Percentiles rank a stretch among this genome's conserved stretches.
Conservation (phyloP, 1,140 invertebrate genomes). For the Dermatophagoides farinae region DNA sequence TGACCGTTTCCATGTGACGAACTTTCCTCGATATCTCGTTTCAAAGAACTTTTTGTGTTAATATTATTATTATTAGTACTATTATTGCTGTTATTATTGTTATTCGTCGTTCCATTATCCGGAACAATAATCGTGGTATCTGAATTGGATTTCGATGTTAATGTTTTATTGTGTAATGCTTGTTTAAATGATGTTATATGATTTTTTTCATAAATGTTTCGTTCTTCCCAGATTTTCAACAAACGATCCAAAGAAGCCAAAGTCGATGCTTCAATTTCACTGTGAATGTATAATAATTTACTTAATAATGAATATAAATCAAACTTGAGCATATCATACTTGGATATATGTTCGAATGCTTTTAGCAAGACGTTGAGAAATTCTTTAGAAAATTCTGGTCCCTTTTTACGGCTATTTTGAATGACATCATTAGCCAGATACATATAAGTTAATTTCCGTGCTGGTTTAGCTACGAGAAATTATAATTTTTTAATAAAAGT, state of each 20-base stretch:
- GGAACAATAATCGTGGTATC: not conserved
- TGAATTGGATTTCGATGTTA: not conserved
- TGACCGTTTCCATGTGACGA: not conserved
- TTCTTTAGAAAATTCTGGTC: conserved; percentile 77
- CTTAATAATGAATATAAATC: conserved; percentile 71
- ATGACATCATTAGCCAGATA: conserved; percentile 97
- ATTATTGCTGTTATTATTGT: not conserved
- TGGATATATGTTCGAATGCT: conserved; percentile 67
- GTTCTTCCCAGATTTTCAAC: conserved; percentile 81
- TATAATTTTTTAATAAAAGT: not conserved
- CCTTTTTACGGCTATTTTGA: conserved; percentile 93
- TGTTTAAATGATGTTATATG: conserved; percentile 49
- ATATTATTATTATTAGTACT: not conserved
- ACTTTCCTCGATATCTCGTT: not conserved
- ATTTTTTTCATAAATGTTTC: conserved; percentile 63
- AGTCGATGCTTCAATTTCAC: conserved; percentile 59
- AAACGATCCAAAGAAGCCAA: conserved; percentile 50
- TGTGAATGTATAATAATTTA: conserved; percentile 68
- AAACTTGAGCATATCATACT: conserved; percentile 48
- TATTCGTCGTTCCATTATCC: not conserved
- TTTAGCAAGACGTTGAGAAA: conserved; percentile 52
- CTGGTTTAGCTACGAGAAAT: conserved; percentile 17
- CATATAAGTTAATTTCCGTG: conserved; percentile 54
- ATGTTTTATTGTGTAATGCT: not conserved
- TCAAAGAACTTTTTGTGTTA: not conserved